These are phyloP conservation scores for Meloidogyne floridensis DNA, from an alignment of 1,140 invertebrate genomes.

Conservation along the genomic window DNA sequence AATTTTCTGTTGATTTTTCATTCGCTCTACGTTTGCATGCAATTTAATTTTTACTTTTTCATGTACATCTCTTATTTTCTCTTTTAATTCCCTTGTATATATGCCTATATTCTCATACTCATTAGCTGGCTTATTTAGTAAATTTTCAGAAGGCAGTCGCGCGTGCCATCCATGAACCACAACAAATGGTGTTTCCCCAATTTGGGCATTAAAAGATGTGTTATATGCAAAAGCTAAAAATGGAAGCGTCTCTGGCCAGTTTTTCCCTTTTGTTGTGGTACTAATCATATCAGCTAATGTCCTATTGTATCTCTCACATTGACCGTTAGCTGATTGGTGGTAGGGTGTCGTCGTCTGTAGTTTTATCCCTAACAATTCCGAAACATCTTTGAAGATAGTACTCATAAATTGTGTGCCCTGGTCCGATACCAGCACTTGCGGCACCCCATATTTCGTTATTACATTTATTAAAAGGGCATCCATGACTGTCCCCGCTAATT, in stretches of 20 bases:
- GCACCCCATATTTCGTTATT: too few species aligned
- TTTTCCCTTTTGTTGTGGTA: slow-evolving; percentile 2
- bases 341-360: neutral
- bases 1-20: neutral
- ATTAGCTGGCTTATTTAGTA: neutral
- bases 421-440: too few species aligned
- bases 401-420: too few species aligned
- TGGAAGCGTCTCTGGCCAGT: neutral
- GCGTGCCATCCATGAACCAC: slow-evolving; percentile 10
- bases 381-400: neutral
- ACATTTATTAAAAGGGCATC: neutral
- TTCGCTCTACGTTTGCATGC: neutral
- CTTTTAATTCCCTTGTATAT: neutral
- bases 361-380: neutral
- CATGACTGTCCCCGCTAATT: slow-evolving; percentile 11
- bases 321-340: slow-evolving; percentile 17
- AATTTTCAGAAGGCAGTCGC: neutral
- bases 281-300: neutral
- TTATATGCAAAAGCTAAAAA: slow-evolving; percentile 17
- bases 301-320: slow-evolving; percentile 16
- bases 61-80: neutral
- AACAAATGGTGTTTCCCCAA: slow-evolving; percentile 13
- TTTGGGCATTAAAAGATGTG: slow-evolving; percentile 1
- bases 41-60: neutral
- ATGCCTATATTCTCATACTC: neutral